These are phyloP conservation scores for Ochotona princeps DNA, from an alignment of 2,113 vertebrate genomes.

Conservation along the genomic window DNA sequence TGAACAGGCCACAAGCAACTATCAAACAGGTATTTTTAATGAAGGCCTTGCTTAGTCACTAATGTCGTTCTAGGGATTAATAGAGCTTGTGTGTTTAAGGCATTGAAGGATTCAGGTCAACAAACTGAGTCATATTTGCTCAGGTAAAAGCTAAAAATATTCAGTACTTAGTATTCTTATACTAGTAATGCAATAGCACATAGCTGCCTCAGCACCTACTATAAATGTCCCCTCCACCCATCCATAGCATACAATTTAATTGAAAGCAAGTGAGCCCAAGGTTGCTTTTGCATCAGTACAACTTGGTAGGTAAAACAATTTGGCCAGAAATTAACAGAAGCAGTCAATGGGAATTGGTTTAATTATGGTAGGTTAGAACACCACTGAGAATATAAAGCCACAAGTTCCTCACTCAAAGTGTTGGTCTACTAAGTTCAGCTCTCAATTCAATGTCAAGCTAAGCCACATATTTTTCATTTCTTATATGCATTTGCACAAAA, in stretches of 20 bases:
- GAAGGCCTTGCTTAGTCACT: background rate
- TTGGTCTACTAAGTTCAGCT: background rate
- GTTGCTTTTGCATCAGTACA: background rate
- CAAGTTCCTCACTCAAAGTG: background rate
- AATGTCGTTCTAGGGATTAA: slow-evolving; percentile 38
- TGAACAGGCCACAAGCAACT: background rate
- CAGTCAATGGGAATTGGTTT: background rate
- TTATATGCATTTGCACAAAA: background rate
- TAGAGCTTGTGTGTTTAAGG: slow-evolving; percentile 60
- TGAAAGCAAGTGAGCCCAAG: background rate
- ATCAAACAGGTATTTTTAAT: background rate
- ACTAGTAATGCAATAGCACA: slow-evolving; percentile 3
- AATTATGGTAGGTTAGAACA: background rate
- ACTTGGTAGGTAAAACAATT: background rate
- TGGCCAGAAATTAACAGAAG: background rate
- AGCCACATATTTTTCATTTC: background rate
- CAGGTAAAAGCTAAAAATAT: slow-evolving; percentile 74
- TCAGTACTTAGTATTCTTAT: background rate
- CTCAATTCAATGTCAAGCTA: background rate
- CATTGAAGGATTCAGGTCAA: slow-evolving; percentile 53
- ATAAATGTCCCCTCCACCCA: background rate
- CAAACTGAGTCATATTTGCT: slow-evolving; percentile 72
- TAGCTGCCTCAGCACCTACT: background rate
- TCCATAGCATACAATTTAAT: background rate
- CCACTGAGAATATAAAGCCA: background rate